Conservation (phyloP, 1,140 invertebrate species). For the Euschistus heros region DNA sequence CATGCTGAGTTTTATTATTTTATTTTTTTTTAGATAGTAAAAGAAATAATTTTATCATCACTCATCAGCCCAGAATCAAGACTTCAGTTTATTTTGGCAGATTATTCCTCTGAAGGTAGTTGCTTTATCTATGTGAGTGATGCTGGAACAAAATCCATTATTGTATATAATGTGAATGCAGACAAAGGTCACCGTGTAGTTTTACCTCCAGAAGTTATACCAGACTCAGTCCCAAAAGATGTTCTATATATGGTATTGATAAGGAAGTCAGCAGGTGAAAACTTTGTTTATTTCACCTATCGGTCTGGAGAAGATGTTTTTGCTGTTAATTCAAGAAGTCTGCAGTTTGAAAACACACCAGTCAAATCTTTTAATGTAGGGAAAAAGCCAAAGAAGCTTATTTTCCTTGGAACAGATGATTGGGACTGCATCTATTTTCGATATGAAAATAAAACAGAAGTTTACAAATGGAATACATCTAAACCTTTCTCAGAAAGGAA, state of each 20-base stretch:
- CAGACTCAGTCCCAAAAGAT: neutral
- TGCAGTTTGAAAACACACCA: slow-evolving; percentile 28
- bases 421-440: slow-evolving; percentile 15
- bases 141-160: neutral
- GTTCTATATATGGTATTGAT: neutral
- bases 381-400: slow-evolving; percentile 42
- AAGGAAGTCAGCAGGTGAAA: neutral
- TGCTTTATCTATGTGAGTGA: slow-evolving; percentile 43
- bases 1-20: neutral
- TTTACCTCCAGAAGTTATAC: neutral
- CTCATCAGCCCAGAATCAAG: slow-evolving; percentile 39
- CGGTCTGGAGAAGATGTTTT: neutral
- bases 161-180: neutral
- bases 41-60: slow-evolving; percentile 44
- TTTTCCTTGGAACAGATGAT: slow-evolving; percentile 48
- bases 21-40: slow-evolving; percentile 38
- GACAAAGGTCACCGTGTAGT: neutral
- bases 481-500: slow-evolving; percentile 7
- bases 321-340: neutral
- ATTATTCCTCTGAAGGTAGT: slow-evolving; percentile 40
- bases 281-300: slow-evolving; percentile 1
- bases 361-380: slow-evolving; percentile 45
- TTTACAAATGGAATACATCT: slow-evolving; percentile 19
- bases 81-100: slow-evolving; percentile 51
- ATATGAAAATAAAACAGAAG: slow-evolving; percentile 12